These are phyloP conservation scores for Aulostomus chinensis DNA, from an alignment of 2,797 vertebrate species.

Conservation along the genomic window DNA sequence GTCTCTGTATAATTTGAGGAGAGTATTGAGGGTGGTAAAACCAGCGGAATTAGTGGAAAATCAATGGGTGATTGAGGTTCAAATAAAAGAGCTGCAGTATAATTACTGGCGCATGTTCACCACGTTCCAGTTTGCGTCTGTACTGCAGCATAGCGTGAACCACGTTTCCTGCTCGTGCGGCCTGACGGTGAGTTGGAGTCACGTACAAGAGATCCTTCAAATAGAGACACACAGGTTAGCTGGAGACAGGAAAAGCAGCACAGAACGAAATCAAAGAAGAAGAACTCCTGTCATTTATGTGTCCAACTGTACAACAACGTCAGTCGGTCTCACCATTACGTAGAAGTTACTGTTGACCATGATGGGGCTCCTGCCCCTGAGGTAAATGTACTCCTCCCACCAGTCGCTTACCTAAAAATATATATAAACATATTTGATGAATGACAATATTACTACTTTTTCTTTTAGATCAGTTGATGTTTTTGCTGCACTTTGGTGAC, in stretches of 20 bases:
- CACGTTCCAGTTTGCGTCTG: slow-evolving; percentile 90
- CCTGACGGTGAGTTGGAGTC: slow-evolving; percentile 84
- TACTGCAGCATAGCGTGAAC: slow-evolving; percentile 91
- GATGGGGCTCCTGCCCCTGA: slow-evolving; percentile 86
- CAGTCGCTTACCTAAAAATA: slow-evolving; percentile 91
- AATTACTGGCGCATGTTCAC: slow-evolving; percentile 88
- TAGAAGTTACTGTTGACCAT: slow-evolving; percentile 99
- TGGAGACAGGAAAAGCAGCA: no score
- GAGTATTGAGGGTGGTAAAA: background rate
- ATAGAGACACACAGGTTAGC: no score
- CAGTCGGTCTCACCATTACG: slow-evolving; percentile 79
- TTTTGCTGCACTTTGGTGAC: no score
- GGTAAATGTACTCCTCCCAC: slow-evolving; percentile 97
- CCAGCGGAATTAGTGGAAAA: no score
- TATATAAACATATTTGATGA: background rate
- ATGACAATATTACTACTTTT: no score
- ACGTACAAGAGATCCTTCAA: slow-evolving; percentile 89
- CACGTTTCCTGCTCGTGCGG: slow-evolving; percentile 87
- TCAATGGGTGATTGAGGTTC: background rate
- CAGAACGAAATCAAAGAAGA: no score
- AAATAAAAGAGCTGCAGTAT: background rate
- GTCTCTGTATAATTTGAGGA: no score
- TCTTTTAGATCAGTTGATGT: no score
- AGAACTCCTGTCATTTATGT: no score
- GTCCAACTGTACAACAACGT: background rate